Evolutionary conservation across 2,113 vertebrate species (phyloP).

Genomic region (Salvelinus alpinus): DNA sequence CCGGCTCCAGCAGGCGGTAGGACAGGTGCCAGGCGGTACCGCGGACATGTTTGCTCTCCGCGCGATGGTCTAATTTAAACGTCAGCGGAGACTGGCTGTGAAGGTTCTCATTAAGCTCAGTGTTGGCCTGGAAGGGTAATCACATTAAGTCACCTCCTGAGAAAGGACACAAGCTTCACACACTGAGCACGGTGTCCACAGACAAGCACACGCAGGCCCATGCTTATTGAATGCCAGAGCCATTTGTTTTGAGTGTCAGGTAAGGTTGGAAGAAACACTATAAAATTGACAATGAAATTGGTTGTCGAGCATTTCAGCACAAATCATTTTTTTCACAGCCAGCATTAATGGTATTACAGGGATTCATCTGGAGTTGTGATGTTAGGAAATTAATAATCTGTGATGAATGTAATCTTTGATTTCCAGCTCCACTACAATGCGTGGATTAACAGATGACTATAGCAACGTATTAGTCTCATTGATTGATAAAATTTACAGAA

Average conservation of each 20-base stretch:
- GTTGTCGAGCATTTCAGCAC: slow-evolving; percentile 29
- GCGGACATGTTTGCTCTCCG: slow-evolving; percentile 78
- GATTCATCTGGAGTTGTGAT: slow-evolving; percentile 27
- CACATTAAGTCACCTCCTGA: slow-evolving; percentile 63
- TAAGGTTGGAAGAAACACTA: slow-evolving; percentile 15
- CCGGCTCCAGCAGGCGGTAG: slow-evolving; percentile 77
- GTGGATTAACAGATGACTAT: slow-evolving; percentile 13
- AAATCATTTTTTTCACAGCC: slow-evolving; percentile 22
- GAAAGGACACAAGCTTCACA: slow-evolving; percentile 56
- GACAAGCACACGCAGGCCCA: slow-evolving; percentile 7
- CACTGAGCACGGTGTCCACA: background rate
- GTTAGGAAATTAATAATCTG: slow-evolving; percentile 37
- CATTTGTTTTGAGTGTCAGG: slow-evolving; percentile 37
- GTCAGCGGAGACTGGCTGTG: slow-evolving; percentile 68
- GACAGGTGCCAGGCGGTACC: slow-evolving; percentile 82
- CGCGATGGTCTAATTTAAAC: slow-evolving; percentile 88
- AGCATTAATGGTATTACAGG: slow-evolving; percentile 36
- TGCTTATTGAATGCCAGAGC: slow-evolving; percentile 45
- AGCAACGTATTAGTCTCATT: background rate
- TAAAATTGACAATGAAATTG: slow-evolving; percentile 48
- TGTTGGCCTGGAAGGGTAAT: slow-evolving; percentile 75
- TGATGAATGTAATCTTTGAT: slow-evolving; percentile 47
- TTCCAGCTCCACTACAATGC: background rate
- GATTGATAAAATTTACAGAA: no score
- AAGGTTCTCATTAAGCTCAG: slow-evolving; percentile 52